Evolutionary conservation across 2,113 vertebrate genomes (phyloP).

Genomic region (Choloepus hoffmanni): DNA sequence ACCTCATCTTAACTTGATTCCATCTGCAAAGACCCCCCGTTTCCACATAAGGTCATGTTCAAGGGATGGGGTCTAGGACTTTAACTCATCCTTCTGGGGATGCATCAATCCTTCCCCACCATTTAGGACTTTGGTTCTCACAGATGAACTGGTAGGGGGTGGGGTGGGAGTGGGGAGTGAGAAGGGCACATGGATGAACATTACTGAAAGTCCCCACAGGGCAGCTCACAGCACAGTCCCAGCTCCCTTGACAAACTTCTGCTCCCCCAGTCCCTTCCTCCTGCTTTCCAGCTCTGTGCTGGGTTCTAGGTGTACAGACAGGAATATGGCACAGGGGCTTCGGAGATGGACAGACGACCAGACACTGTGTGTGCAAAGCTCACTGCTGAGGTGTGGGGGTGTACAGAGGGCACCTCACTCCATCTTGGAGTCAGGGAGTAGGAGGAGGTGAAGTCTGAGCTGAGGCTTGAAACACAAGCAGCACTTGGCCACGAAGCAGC

Average conservation of each 20-base stretch:
- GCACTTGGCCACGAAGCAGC: not conserved
- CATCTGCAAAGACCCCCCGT: too few relatives aligned
- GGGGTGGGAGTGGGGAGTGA: not conserved
- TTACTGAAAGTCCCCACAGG: not conserved
- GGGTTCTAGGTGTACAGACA: not conserved
- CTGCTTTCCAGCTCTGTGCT: not conserved
- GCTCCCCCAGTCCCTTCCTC: not conserved
- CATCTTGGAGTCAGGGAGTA: too few relatives aligned
- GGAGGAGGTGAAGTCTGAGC: not conserved
- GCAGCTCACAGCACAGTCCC: not conserved
- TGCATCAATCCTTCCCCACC: not conserved
- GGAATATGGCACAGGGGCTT: not conserved
- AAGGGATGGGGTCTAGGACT: too few relatives aligned
- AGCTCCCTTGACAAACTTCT: not conserved
- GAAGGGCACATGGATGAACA: too few relatives aligned
- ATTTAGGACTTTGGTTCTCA: not conserved
- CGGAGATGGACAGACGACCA: not conserved
- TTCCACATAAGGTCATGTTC: too few relatives aligned
- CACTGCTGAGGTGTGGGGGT: fast-evolving
- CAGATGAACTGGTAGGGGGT: not conserved
- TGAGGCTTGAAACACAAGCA: not conserved
- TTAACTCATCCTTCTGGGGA: too few relatives aligned
- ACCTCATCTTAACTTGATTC: too few relatives aligned
- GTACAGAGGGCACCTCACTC: too few relatives aligned
- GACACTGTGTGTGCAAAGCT: fast-evolving